Evolutionary conservation across 2,888 invertebrate species (phyloP).

Genomic region (Megalurothrips usitatus): DNA sequence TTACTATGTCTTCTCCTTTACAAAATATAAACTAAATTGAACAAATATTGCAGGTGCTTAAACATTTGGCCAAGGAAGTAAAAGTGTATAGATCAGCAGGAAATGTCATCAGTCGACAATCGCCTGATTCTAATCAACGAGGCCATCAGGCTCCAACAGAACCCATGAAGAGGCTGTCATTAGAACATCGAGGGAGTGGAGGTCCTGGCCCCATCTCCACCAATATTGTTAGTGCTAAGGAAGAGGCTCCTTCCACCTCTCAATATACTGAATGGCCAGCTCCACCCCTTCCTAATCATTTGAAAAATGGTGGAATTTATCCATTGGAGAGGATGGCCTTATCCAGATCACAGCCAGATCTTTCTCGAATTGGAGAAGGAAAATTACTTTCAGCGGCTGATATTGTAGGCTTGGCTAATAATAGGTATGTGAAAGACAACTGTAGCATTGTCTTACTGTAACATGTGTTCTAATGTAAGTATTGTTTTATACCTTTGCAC

Average conservation of each 20-base stretch:
- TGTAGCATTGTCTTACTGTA: no score
- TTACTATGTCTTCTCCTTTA: constrained; percentile 19
- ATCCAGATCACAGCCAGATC: constrained; percentile 79
- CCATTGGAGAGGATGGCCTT: background rate
- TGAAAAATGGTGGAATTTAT: constrained; percentile 27
- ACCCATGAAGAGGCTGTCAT: background rate
- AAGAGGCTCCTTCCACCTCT: constrained; percentile 42
- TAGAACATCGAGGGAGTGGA: background rate
- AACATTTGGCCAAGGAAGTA: constrained; percentile 79
- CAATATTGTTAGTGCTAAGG: background rate
- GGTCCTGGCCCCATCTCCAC: background rate
- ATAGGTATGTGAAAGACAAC: background rate
- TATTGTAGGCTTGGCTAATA: background rate
- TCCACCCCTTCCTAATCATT: constrained; percentile 40
- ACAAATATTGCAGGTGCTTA: constrained; percentile 54
- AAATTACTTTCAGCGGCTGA: constrained; percentile 7
- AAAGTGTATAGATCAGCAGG: constrained; percentile 39
- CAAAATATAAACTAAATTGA: background rate
- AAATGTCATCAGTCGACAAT: constrained; percentile 10
- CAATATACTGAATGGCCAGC: constrained; percentile 48
- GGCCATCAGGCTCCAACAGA: background rate
- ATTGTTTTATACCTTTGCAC: background rate
- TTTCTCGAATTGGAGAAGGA: constrained; percentile 54
- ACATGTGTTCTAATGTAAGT: background rate
- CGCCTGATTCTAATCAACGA: background rate